Evolutionary conservation across 2,888 invertebrate species (phyloP).

Genomic region (Drosophila atripex): DNA sequence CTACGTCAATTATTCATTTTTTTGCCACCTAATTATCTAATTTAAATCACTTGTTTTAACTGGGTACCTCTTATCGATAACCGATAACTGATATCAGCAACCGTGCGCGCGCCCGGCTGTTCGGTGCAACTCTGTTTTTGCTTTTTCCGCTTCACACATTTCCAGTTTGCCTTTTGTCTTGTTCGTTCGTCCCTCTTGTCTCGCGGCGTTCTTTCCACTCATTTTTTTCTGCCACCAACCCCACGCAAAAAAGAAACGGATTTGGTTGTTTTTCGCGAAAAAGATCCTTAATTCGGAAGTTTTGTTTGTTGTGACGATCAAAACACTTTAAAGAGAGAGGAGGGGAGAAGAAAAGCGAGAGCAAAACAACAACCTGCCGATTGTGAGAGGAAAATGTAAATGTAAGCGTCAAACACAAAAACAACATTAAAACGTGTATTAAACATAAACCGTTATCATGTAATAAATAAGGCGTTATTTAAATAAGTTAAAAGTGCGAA

Average conservation of each 20-base stretch:
- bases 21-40: background rate
- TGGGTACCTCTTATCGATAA: conserved; percentile 31
- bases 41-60: background rate
- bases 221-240: conserved; percentile 62
- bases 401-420: conserved; percentile 58
- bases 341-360: conserved; percentile 29
- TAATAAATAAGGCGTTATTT: conserved; percentile 12
- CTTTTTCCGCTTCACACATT: conserved; percentile 76
- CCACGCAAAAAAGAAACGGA: conserved; percentile 36
- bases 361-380: conserved; percentile 66
- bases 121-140: conserved; percentile 74
- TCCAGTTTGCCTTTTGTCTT: conserved; percentile 71
- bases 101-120: conserved; percentile 68
- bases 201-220: conserved; percentile 69
- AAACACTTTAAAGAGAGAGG: conserved; percentile 1
- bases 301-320: conserved; percentile 46
- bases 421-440: conserved; percentile 5
- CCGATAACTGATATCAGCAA: conserved; percentile 71
- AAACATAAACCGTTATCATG: background rate
- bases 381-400: conserved; percentile 68
- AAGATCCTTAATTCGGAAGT: conserved; percentile 38
- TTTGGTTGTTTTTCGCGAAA: conserved; percentile 45
- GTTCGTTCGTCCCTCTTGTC: conserved; percentile 57
- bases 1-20: background rate
- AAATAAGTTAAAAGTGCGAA: conserved; percentile 12